phyloP scores from a whole-genome alignment of 2,888 invertebrate genomes.

The Zelleria hepariella region DNA sequence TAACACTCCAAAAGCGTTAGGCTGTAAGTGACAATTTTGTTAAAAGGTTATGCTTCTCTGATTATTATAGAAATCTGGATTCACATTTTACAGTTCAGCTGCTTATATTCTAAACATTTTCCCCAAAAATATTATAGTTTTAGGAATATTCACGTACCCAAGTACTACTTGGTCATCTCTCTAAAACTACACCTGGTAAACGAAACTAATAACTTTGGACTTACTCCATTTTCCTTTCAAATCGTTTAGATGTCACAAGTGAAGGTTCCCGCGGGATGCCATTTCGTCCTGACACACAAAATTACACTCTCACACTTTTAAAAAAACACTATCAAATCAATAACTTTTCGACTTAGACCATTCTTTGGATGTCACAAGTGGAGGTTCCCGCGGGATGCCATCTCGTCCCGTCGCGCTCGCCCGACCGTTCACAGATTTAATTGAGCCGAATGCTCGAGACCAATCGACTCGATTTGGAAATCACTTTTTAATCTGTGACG shows the following conservation, averaged over 20 bases:
- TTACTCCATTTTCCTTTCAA: too few species aligned
- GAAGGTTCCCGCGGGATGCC: slow-evolving; percentile 57
- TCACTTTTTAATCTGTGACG: not conserved
- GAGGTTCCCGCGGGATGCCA: slow-evolving; percentile 58
- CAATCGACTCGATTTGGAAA: slow-evolving; percentile 59
- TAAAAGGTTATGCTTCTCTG: not conserved
- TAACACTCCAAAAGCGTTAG: not conserved
- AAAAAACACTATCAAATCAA: too few species aligned
- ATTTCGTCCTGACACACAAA: slow-evolving; percentile 45
- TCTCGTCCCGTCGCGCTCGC: slow-evolving; percentile 41
- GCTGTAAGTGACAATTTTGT: not conserved
- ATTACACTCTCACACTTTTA: too few species aligned
- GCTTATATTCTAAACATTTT: too few species aligned
- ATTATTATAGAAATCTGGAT: too few species aligned
- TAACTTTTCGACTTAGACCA: too few species aligned
- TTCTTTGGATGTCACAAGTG: not conserved
- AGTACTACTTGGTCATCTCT: too few species aligned
- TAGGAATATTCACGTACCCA: too few species aligned
- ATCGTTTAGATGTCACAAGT: not conserved
- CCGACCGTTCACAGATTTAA: slow-evolving; percentile 50
- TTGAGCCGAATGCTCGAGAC: slow-evolving; percentile 66
- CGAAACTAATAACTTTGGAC: too few species aligned
- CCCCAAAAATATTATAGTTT: too few species aligned
- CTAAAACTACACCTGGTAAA: too few species aligned
- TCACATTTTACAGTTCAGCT: too few species aligned